Conservation (phyloP, 2,797 vertebrate genomes). For the Spea hammondii region DNA sequence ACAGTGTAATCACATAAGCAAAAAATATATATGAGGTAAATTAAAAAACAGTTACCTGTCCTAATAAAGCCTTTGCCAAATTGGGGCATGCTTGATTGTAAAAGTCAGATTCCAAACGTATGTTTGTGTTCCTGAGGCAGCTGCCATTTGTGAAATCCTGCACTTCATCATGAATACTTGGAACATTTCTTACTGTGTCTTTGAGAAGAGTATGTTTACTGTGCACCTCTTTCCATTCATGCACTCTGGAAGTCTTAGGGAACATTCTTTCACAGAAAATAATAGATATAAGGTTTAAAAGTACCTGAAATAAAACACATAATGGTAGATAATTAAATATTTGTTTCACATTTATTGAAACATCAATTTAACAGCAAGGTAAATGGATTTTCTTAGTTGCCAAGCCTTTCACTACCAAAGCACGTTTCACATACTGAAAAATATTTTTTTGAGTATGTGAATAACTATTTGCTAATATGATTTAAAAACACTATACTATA, state of each 20-base stretch:
- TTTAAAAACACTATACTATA: too few species aligned
- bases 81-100: constrained; percentile 79
- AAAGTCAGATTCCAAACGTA: constrained; percentile 71
- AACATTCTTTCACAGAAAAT: constrained; percentile 19
- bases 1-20: constrained; percentile 4
- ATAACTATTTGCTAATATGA: too few species aligned
- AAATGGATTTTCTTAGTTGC: too few species aligned
- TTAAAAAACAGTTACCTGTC: constrained; percentile 74
- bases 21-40: neutral
- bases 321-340: too few species aligned
- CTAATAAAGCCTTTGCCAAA: constrained; percentile 84
- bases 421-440: too few species aligned
- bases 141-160: constrained; percentile 60
- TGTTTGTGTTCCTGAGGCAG: constrained; percentile 67
- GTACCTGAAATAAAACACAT: too few species aligned
- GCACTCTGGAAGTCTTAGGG: constrained; percentile 6
- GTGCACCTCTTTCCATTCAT: neutral
- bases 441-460: too few species aligned
- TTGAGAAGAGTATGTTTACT: neutral
- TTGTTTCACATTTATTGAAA: too few species aligned
- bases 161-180: neutral
- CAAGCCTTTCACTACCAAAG: too few species aligned
- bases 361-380: too few species aligned
- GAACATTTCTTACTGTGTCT: constrained; percentile 1
- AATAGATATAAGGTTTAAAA: too few species aligned